phyloP scores from a whole-genome alignment of 37 sponge, comb jelly and placozoan genomes.

The Cliona cf. orientalis region DNA sequence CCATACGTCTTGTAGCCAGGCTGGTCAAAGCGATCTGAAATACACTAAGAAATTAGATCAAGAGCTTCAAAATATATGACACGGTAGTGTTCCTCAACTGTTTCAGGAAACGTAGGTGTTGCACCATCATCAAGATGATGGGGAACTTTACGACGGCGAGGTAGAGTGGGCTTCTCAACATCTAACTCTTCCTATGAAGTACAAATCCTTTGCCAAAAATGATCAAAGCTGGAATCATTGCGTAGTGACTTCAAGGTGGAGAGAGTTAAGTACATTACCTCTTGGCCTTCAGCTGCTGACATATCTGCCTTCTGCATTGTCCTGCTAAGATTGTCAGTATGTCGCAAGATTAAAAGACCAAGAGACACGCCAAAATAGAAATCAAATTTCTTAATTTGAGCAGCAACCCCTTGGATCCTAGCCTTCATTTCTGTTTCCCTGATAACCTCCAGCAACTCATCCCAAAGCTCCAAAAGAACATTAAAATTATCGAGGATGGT shows the following conservation, averaged over 20 bases:
- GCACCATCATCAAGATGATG: constrained; percentile 29
- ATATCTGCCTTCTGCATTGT: constrained; percentile 53
- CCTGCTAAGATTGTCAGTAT: constrained; percentile 51
- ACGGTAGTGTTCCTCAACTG: constrained; percentile 52
- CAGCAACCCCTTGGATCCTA: not conserved
- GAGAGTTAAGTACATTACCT: constrained; percentile 35
- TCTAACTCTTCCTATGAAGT: constrained; percentile 30
- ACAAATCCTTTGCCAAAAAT: constrained; percentile 44
- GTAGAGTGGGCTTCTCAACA: constrained; percentile 19
- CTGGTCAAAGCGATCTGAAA: constrained; percentile 49
- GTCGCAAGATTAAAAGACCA: constrained; percentile 9
- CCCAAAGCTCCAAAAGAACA: not conserved
- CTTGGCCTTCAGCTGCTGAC: constrained; percentile 78
- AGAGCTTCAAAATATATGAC: constrained; percentile 54
- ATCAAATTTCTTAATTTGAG: constrained; percentile 41
- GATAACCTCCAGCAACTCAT: not conserved
- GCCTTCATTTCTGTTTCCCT: constrained; percentile 3
- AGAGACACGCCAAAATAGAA: constrained; percentile 68
- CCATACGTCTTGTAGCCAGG: constrained; percentile 35
- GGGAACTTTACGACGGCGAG: constrained; percentile 13
- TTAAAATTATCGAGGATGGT: constrained; percentile 34
- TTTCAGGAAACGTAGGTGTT: constrained; percentile 19
- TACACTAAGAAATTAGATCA: constrained; percentile 55
- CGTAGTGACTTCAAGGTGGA: constrained; percentile 50
- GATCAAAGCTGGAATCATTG: constrained; percentile 34